These are phyloP conservation scores for Isichthys henryi DNA, from an alignment of 2,113 vertebrate genomes.

Conservation along the genomic window DNA sequence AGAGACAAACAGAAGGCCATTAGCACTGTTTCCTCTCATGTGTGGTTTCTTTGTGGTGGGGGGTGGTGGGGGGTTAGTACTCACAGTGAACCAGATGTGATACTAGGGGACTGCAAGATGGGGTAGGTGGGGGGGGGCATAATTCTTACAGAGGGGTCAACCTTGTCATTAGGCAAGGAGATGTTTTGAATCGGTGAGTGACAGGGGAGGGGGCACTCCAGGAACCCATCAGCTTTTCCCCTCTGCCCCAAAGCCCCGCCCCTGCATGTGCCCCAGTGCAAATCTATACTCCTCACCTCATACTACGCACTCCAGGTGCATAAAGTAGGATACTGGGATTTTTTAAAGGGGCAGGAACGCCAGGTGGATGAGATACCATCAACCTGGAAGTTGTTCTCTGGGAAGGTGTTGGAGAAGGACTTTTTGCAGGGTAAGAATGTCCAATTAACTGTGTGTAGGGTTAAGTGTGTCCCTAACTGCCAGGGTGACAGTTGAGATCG, in stretches of 20 bases:
- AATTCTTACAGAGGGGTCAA: neutral
- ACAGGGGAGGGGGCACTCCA: neutral
- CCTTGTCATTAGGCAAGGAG: neutral
- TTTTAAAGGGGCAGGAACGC: neutral
- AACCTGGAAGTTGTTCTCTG: neutral
- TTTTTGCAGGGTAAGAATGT: neutral
- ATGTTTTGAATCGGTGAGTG: neutral
- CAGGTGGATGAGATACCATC: neutral
- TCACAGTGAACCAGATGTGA: constrained; percentile 50
- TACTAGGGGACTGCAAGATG: neutral
- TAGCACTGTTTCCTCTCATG: constrained; percentile 61
- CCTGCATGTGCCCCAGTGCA: neutral
- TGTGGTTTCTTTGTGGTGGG: constrained; percentile 38
- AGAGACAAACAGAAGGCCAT: constrained; percentile 64
- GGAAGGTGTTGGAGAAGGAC: neutral
- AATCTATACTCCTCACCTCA: neutral
- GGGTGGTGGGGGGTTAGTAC: constrained; percentile 39
- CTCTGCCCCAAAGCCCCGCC: neutral
- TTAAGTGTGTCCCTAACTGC: neutral
- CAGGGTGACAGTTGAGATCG: neutral
- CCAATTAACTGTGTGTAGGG: neutral
- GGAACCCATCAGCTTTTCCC: neutral
- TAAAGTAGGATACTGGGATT: neutral
- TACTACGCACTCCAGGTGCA: neutral
- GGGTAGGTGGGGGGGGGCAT: neutral